Percentiles rank a stretch among this genome's conserved stretches.
These are phyloP conservation scores for Takifugu bimaculatus DNA, from an alignment of 2,113 vertebrate species.

Conservation along the genomic window DNA sequence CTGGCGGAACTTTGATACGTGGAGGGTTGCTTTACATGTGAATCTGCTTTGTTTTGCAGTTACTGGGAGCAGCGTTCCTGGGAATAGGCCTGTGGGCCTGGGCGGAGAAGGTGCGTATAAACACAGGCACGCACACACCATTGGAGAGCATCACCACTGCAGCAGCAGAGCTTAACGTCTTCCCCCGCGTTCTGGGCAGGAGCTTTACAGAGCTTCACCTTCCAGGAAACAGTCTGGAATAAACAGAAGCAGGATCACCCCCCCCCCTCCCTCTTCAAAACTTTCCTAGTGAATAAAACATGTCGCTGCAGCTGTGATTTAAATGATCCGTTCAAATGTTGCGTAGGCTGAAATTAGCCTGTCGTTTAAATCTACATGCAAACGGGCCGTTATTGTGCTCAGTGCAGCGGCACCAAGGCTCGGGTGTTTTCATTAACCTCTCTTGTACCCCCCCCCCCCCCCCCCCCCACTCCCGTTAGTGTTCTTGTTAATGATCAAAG, in stretches of 20 bases:
- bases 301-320: constrained; percentile 12
- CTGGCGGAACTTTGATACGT: too few species aligned
- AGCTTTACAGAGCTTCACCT: constrained; percentile 19
- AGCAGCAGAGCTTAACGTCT: constrained; percentile 54
- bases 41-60: constrained; percentile 74
- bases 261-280: constrained; percentile 15
- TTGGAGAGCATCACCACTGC: constrained; percentile 2
- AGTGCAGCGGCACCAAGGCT: constrained; percentile 20
- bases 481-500: constrained; percentile 61
- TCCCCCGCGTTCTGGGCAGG: constrained; percentile 4
- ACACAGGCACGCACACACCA: constrained; percentile 32
- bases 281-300: constrained; percentile 12
- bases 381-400: constrained; percentile 17
- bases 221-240: constrained; percentile 2
- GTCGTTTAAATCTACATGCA: constrained; percentile 7
- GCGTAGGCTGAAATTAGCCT: neutral
- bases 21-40: too few species aligned
- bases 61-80: constrained; percentile 87
- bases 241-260: constrained; percentile 5
- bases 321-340: constrained; percentile 9
- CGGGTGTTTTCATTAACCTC: constrained; percentile 17
- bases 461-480: constrained; percentile 35
- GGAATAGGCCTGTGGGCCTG: constrained; percentile 90
- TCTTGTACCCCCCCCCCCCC: constrained; percentile 13
- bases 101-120: constrained; percentile 86